A percentile compares a stretch with the other conserved stretches of the same genome.
Evolutionary conservation across 2,888 invertebrate genomes (phyloP).

Genomic region (Cephus pygmeus): DNA sequence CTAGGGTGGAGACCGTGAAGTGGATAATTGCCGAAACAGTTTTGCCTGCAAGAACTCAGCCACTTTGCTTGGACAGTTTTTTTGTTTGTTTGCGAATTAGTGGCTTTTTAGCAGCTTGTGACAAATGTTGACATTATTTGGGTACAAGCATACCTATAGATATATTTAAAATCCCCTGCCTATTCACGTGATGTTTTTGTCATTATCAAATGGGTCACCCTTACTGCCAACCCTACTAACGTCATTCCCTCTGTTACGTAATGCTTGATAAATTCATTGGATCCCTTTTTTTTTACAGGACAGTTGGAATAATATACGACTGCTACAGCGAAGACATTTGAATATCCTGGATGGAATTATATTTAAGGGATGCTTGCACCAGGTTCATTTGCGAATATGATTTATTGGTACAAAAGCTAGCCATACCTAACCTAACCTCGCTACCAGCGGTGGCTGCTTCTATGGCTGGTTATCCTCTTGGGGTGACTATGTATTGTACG

Average conservation of each 20-base stretch:
- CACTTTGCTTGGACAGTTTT: not conserved
- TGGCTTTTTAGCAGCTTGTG: not conserved
- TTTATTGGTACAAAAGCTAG: not conserved
- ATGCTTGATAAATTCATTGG: not conserved
- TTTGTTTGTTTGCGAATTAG: not conserved
- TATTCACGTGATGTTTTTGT: not conserved
- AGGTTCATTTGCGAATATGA: slow-evolving; percentile 4
- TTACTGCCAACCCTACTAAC: not conserved
- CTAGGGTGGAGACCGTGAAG: not conserved
- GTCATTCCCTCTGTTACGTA: not conserved
- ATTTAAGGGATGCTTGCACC: slow-evolving; percentile 1
- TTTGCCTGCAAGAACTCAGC: slow-evolving; percentile 1
- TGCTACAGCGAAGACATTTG: no score
- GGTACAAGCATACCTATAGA: not conserved
- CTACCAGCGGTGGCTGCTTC: not conserved
- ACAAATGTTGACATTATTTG: not conserved
- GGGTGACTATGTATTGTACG: not conserved
- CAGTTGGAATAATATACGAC: not conserved
- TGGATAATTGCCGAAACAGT: slow-evolving; percentile 5
- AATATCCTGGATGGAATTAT: not conserved
- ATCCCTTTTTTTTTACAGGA: not conserved
- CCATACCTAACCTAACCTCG: not conserved
- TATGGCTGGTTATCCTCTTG: not conserved
- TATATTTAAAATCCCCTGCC: not conserved
- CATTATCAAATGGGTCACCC: not conserved